Evolutionary conservation across 2,888 invertebrate genomes (phyloP).

Genomic region (Operophtera brumata): DNA sequence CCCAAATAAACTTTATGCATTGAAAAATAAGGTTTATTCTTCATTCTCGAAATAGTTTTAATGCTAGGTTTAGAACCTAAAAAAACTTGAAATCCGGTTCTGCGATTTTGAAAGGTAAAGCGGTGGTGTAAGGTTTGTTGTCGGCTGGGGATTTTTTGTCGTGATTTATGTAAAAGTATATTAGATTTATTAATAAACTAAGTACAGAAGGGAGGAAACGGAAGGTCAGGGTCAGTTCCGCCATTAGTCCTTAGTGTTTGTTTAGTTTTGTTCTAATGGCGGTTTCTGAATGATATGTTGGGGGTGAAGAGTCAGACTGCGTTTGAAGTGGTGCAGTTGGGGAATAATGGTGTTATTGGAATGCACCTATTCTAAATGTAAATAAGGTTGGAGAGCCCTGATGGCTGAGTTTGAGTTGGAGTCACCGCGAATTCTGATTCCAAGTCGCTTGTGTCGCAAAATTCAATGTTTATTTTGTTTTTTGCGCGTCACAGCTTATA

Average conservation of each 20-base stretch:
- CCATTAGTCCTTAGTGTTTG: slow-evolving; percentile 51
- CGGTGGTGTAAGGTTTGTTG: neutral
- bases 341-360: slow-evolving; percentile 4
- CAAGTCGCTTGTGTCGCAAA: too few species aligned
- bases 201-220: slow-evolving; percentile 44
- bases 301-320: slow-evolving; percentile 40
- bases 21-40: neutral
- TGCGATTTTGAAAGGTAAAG: neutral
- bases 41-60: neutral
- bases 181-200: slow-evolving; percentile 51
- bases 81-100: neutral
- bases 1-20: neutral
- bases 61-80: neutral
- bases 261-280: slow-evolving; percentile 48
- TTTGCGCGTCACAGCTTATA: too few species aligned
- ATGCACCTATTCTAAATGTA: neutral
- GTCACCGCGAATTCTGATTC: too few species aligned
- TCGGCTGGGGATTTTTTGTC: slow-evolving; percentile 23
- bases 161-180: slow-evolving; percentile 51
- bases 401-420: too few species aligned
- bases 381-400: neutral
- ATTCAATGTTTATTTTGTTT: too few species aligned
- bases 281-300: slow-evolving; percentile 41
- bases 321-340: slow-evolving; percentile 18
- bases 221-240: slow-evolving; percentile 52